A percentile compares a stretch with the other conserved stretches of the same genome.
These are phyloP conservation scores for Gorilla gorilla DNA, from an alignment of 2,113 vertebrate species.

Conservation along the genomic window DNA sequence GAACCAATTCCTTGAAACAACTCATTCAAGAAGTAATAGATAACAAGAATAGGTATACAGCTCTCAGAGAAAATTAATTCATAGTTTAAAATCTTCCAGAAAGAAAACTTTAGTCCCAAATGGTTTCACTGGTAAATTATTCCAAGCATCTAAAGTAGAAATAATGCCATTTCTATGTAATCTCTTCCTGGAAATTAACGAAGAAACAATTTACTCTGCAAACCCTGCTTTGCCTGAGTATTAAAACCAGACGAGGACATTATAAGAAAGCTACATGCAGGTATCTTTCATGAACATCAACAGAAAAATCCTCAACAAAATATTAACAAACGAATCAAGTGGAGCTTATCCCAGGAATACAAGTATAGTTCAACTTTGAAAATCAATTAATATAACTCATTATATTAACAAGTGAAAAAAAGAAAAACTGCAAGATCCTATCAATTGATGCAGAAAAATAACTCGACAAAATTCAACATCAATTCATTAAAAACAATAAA, in stretches of 20 bases:
- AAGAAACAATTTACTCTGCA: background rate
- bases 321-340: background rate
- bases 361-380: background rate
- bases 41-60: background rate
- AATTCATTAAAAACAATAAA: background rate
- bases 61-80: background rate
- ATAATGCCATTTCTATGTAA: background rate
- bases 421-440: background rate
- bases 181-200: background rate
- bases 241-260: background rate
- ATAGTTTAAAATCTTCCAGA: background rate
- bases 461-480: background rate
- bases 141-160: background rate
- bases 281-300: background rate
- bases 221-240: background rate
- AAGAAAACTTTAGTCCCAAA: background rate
- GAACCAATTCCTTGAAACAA: background rate
- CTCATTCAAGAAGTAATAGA: background rate
- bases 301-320: background rate
- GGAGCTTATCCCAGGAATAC: background rate
- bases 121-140: background rate
- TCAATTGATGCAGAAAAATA: background rate
- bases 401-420: background rate
- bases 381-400: background rate
- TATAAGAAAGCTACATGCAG: background rate